phyloP scores from a whole-genome alignment of 2,797 vertebrate species.

The Brachyrhaphis roseni region DNA sequence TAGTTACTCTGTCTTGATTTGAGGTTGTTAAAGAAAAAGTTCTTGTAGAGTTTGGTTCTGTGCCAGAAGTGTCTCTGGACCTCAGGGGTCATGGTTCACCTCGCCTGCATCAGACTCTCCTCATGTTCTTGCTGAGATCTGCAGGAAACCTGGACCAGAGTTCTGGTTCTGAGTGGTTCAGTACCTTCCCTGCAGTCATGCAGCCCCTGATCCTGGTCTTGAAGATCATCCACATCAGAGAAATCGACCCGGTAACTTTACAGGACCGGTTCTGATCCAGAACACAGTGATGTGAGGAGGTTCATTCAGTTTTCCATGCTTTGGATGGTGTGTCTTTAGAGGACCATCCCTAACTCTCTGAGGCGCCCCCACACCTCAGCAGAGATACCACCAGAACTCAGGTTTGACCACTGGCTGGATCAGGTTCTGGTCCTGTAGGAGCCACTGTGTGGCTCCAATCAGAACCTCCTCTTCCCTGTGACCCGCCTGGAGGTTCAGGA shows the following conservation, averaged over 20 bases:
- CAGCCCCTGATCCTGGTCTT: not conserved
- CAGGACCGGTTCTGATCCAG: not conserved
- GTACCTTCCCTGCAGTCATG: not conserved
- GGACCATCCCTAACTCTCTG: not conserved
- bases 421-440: not conserved
- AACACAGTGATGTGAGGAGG: not conserved
- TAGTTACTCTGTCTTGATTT: not conserved
- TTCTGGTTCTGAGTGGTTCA: not conserved
- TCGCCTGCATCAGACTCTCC: not conserved
- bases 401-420: not conserved
- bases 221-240: not conserved
- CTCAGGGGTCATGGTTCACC: not conserved
- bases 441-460: not conserved
- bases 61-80: not conserved
- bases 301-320: not conserved
- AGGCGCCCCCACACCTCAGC: not conserved
- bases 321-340: not conserved
- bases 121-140: not conserved
- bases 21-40: not conserved
- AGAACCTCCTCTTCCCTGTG: not conserved
- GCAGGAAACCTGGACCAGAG: not conserved
- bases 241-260: not conserved
- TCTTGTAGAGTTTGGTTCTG: not conserved
- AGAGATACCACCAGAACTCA: not conserved
- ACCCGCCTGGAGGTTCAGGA: not conserved